Base-by-base conservation (phyloP, 2,888 invertebrate species). In the Stomorhina lunata region DNA sequence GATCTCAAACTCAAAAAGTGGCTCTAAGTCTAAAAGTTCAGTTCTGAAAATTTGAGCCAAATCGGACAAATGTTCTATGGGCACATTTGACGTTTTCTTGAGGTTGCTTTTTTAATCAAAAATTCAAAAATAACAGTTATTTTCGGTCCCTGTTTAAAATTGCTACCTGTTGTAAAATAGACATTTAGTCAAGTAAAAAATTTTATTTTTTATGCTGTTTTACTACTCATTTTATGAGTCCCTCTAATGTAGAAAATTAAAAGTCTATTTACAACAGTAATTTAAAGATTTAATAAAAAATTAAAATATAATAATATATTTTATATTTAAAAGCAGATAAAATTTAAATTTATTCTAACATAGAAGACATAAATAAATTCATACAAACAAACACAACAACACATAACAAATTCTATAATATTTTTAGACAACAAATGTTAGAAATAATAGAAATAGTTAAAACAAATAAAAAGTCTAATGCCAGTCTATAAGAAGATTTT, bases 201-300 rank as follows among this genome's bases (percentile, higher is more conserved):
- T n/a, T n/a, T n/a, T n/a, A n/a, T n/a, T n/a, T n/a, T n/a, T n/a
- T n/a, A n/a, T n/a, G n/a, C n/a, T n/a, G n/a, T n/a, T n/a, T n/a
- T n/a, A n/a, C n/a, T n/a, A n/a, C n/a, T n/a, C n/a, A n/a, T n/a
- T n/a, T n/a, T n/a, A n/a, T n/a, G n/a, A n/a, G n/a, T n/a, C n/a
- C n/a, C n/a, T n/a, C n/a, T n/a, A n/a, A 43, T 0, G 6, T 43
- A 29, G 17, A 40, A n/a, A n/a, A n/a, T n/a, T 17, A 15, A 40
- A 59, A 66, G 3, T 73, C 73, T 75, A 80, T 80, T 87, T 88
- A 88, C 84, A 83, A 83, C 83, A 86, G 85, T 84, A 84, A 84
- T 80, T 84, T 22, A 50, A 69, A 20, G 1, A 32, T 48, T 57
- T 81, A 85, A 84, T 84, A 86, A 77, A 84, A 86, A 87, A 86